These are phyloP conservation scores for Oncorhynchus clarkii DNA, from an alignment of 2,113 vertebrate species.

Conservation along the genomic window DNA sequence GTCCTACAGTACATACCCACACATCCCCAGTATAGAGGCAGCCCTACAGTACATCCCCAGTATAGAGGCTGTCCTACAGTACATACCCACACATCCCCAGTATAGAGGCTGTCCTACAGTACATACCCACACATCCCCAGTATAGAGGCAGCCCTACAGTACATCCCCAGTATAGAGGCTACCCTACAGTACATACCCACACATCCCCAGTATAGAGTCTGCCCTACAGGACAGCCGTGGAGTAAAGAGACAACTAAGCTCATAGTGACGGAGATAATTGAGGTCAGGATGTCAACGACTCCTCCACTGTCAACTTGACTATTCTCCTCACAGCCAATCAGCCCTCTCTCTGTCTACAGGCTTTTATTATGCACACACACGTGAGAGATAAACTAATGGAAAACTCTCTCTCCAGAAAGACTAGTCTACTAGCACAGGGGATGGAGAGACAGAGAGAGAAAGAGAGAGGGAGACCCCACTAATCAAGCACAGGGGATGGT, in stretches of 20 bases:
- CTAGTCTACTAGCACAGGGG: neutral
- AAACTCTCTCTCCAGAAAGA: neutral
- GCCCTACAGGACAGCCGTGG: neutral
- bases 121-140: too few species aligned
- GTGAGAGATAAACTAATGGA: neutral
- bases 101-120: too few species aligned
- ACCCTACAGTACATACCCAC: too few species aligned
- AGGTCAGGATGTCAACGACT: conserved; percentile 15
- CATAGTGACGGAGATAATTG: conserved; percentile 10
- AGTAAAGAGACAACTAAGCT: too few species aligned
- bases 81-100: too few species aligned
- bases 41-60: too few species aligned
- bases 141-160: too few species aligned
- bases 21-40: too few species aligned
- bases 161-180: too few species aligned
- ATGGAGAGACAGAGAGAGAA: neutral
- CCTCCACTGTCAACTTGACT: neutral
- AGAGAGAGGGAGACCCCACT: neutral
- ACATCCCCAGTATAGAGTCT: too few species aligned
- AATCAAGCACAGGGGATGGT: neutral
- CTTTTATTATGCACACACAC: neutral
- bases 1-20: too few species aligned
- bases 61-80: too few species aligned
- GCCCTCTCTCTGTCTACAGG: neutral
- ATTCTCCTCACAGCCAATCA: neutral